A percentile compares a stretch with the other conserved stretches of the same genome.
Evolutionary conservation across 53 echinoderm and acorn worm species (phyloP).

Genomic region (Patiria pectinifera): DNA sequence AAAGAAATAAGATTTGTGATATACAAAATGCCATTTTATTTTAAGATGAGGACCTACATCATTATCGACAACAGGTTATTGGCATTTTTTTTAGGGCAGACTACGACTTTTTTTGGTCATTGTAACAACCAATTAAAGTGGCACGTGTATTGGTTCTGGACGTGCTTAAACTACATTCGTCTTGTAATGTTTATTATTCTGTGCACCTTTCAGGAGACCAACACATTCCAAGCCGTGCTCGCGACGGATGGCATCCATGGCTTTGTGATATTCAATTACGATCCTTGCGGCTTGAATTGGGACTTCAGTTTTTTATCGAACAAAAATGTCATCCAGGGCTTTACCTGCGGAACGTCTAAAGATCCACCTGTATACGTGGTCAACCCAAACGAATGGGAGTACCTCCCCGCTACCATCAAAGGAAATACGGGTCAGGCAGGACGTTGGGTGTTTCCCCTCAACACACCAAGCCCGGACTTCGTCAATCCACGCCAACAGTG

Average conservation of each 20-base stretch:
- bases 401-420: constrained; percentile 71
- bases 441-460: constrained; percentile 82
- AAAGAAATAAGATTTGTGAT: too few species aligned
- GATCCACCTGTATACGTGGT: constrained; percentile 45
- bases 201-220: constrained; percentile 20
- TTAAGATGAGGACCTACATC: too few species aligned
- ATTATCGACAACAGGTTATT: too few species aligned
- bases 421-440: constrained; percentile 52
- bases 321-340: constrained; percentile 78
- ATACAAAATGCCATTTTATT: too few species aligned
- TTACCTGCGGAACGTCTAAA: constrained; percentile 56
- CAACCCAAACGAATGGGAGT: constrained; percentile 48
- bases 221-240: constrained; percentile 67
- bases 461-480: constrained; percentile 65
- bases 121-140: too few species aligned
- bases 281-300: constrained; percentile 68
- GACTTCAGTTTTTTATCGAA: constrained; percentile 45
- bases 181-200: too few species aligned
- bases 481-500: constrained; percentile 76
- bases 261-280: constrained; percentile 73
- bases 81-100: too few species aligned
- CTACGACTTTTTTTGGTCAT: too few species aligned
- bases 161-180: too few species aligned
- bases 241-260: constrained; percentile 79
- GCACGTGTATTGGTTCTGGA: too few species aligned